Conservation (phyloP, 2,113 vertebrate species). For the Dasyprocta punctata region DNA sequence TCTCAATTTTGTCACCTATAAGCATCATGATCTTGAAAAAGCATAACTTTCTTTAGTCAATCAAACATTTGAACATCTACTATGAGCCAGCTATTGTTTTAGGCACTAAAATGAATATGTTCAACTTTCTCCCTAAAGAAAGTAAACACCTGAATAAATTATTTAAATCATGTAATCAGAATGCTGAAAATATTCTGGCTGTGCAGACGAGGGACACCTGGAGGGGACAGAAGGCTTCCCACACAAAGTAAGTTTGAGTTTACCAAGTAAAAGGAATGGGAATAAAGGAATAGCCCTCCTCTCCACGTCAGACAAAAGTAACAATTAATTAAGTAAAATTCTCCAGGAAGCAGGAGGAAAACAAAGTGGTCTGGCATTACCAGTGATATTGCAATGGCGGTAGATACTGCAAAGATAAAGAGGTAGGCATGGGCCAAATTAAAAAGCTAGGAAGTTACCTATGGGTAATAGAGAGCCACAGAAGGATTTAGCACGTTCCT, state of each 20-base stretch:
- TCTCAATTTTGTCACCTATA: conserved; percentile 41
- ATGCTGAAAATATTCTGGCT: conserved; percentile 41
- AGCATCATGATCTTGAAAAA: conserved; percentile 46
- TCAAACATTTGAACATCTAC: conserved; percentile 29
- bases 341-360: conserved; percentile 15
- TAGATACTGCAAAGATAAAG: conserved; percentile 11
- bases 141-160: conserved; percentile 47
- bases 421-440: neutral
- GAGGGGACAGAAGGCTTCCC: neutral
- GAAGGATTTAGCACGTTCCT: neutral
- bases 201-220: neutral
- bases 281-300: neutral
- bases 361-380: neutral
- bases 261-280: neutral
- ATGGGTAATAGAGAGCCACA: neutral
- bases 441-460: conserved; percentile 18
- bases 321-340: conserved; percentile 41
- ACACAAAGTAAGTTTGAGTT: conserved; percentile 18
- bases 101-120: conserved; percentile 23
- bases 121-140: conserved; percentile 25
- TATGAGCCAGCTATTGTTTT: conserved; percentile 43
- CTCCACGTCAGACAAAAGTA: neutral
- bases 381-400: neutral
- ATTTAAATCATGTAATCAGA: conserved; percentile 38
- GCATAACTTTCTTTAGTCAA: conserved; percentile 41